Conservation (phyloP, 2,888 invertebrate species). For the Terebella lapidaria region DNA sequence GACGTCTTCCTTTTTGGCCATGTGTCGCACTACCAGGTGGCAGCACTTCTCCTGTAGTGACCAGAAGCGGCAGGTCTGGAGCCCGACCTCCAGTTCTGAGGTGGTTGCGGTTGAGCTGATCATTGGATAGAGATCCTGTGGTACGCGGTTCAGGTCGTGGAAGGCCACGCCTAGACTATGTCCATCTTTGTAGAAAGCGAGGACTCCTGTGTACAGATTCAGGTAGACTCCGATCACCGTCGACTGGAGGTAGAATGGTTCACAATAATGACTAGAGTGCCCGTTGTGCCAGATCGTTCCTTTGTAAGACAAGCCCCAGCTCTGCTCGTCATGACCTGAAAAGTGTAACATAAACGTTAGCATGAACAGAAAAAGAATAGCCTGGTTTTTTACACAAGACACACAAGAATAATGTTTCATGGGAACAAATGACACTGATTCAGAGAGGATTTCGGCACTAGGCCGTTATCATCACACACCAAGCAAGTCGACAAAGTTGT, state of each 20-base stretch:
- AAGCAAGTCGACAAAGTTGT: conserved; percentile 35
- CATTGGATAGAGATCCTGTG: conserved; percentile 32
- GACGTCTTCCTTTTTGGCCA: conserved; percentile 22
- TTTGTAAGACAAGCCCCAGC: conserved; percentile 45
- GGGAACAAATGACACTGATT: no score
- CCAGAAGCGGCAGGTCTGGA: conserved; percentile 26
- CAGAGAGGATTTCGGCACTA: no score
- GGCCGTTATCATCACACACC: conserved; percentile 35
- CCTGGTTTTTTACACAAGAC: no score
- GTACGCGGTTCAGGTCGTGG: conserved; percentile 17
- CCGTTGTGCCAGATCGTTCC: conserved; percentile 39
- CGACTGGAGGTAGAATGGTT: conserved; percentile 33
- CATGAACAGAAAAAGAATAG: no score
- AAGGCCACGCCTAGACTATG: conserved; percentile 36
- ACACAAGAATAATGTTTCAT: no score
- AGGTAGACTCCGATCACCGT: conserved; percentile 38
- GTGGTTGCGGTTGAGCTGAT: conserved; percentile 36
- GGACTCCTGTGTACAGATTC: conserved; percentile 33
- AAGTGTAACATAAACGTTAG: background rate
- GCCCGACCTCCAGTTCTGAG: conserved; percentile 35
- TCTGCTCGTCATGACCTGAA: conserved; percentile 34
- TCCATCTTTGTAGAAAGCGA: conserved; percentile 35
- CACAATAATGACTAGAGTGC: conserved; percentile 30
- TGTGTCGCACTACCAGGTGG: conserved; percentile 24
- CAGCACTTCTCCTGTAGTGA: conserved; percentile 36